phyloP scores from a whole-genome alignment of 2,113 vertebrate species.

The Mesembrinibis cayennensis region DNA sequence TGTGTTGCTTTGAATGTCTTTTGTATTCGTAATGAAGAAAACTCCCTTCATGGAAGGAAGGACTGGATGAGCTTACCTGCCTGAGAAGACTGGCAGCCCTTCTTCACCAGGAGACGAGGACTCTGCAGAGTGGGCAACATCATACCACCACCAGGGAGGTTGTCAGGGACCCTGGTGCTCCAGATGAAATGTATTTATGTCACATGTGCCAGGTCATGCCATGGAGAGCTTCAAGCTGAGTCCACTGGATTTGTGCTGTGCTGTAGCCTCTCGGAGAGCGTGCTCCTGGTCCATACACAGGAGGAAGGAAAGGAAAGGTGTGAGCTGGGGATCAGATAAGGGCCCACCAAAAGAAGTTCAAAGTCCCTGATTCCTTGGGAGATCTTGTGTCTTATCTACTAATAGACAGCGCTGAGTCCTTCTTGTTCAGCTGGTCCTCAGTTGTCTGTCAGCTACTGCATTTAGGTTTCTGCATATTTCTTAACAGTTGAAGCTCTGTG shows the following conservation, averaged over 20 bases:
- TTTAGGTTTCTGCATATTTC: not conserved
- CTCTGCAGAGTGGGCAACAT: fast-evolving
- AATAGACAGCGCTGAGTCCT: not conserved
- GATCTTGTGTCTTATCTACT: not conserved
- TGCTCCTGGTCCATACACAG: not conserved
- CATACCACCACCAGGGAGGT: not conserved
- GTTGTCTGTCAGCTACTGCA: not conserved
- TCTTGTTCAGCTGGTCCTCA: not conserved
- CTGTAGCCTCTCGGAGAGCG: not conserved
- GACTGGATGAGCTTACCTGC: not conserved
- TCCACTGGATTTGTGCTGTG: not conserved
- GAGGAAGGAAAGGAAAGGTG: not conserved
- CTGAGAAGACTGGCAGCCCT: not conserved
- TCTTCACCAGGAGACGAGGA: not conserved
- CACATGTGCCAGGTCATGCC: not conserved
- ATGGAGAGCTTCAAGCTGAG: not conserved
- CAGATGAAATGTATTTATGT: not conserved
- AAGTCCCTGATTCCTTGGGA: not conserved
- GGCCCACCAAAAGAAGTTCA: not conserved
- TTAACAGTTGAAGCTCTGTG: not conserved
- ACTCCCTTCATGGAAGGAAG: not conserved
- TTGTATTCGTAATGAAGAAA: not conserved
- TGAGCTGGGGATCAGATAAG: not conserved
- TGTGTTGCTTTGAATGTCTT: not conserved
- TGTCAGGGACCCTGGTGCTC: not conserved